A percentile compares a stretch with the other conserved stretches of the same genome.
These are phyloP conservation scores for Tipula confusa DNA, from an alignment of 2,888 invertebrate genomes.

Conservation along the genomic window DNA sequence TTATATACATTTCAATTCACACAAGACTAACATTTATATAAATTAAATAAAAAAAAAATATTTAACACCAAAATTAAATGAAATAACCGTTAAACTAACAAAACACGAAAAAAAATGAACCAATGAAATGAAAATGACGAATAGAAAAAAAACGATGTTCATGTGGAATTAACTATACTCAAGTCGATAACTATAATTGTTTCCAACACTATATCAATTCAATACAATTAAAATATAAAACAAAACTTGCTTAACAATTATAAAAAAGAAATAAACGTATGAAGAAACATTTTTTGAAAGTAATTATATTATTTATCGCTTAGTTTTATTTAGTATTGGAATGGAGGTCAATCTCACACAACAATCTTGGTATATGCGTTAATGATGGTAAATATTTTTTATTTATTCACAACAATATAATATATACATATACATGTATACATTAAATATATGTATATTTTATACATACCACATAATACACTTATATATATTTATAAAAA, in stretches of 20 bases:
- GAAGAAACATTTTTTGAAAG: conserved; percentile 13
- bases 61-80: too few species aligned
- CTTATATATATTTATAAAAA: not conserved
- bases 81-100: too few species aligned
- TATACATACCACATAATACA: too few species aligned
- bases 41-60: too few species aligned
- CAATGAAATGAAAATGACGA: too few species aligned
- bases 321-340: not conserved
- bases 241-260: conserved; percentile 1
- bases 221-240: not conserved
- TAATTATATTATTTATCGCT: conserved; percentile 9
- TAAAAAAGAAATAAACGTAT: not conserved
- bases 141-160: too few species aligned
- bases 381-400: conserved; percentile 20
- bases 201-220: not conserved
- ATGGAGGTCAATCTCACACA: conserved; percentile 25
- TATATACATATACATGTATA: not conserved
- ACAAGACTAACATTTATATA: too few species aligned
- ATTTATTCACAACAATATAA: not conserved
- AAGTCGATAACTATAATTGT: not conserved
- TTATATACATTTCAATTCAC: too few species aligned
- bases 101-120: too few species aligned
- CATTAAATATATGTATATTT: too few species aligned
- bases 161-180: too few species aligned
- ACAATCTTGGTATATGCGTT: not conserved